These are phyloP conservation scores for Deroptyus accipitrinus DNA, from an alignment of 2,113 vertebrate genomes.

Conservation along the genomic window DNA sequence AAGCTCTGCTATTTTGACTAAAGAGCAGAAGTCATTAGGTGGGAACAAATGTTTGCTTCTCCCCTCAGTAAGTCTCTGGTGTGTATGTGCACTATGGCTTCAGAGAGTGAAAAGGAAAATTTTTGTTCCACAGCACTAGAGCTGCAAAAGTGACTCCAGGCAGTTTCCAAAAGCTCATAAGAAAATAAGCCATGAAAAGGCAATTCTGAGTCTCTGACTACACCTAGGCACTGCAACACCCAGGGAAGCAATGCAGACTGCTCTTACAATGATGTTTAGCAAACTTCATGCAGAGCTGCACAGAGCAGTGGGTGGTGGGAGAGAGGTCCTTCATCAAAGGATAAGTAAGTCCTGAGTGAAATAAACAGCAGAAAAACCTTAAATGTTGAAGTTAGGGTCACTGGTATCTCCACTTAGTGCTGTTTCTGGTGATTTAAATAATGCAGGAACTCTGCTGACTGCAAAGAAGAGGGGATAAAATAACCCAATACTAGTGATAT, in stretches of 20 bases:
- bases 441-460: not conserved
- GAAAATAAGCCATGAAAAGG: not conserved
- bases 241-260: not conserved
- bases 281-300: not conserved
- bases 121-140: not conserved
- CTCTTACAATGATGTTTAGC: rapidly evolving
- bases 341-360: not conserved
- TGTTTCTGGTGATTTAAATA: not conserved
- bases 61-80: not conserved
- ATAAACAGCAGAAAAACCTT: not conserved
- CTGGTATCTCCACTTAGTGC: not conserved
- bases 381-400: not conserved
- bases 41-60: not conserved
- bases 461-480: not conserved
- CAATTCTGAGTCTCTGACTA: not conserved
- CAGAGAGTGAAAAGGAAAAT: not conserved
- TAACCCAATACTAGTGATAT: not conserved
- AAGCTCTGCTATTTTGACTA: not conserved
- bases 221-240: not conserved
- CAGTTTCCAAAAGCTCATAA: not conserved
- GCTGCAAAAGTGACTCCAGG: not conserved
- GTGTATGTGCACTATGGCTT: not conserved
- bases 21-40: not conserved
- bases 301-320: not conserved
- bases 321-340: not conserved